A percentile compares a stretch with the other conserved stretches of the same genome.
phyloP scores from a whole-genome alignment of 2,113 vertebrate genomes.

The Prochilodus magdalenae region DNA sequence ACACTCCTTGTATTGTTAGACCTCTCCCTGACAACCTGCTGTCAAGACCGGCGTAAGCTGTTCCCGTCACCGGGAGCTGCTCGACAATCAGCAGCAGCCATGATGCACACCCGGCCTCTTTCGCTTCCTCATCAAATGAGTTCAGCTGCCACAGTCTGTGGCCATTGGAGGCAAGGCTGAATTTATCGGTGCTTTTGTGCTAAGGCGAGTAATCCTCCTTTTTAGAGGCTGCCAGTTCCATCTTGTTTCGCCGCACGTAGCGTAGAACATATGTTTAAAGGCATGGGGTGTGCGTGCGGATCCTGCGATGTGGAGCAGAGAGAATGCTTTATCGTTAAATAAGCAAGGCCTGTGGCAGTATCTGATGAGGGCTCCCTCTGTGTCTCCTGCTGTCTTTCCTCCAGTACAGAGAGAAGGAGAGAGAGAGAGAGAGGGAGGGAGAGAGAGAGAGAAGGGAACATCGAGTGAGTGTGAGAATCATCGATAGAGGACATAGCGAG shows the following conservation, averaged over 20 bases:
- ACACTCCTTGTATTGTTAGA: neutral
- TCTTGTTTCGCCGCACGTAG: constrained; percentile 6
- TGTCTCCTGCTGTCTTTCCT: constrained; percentile 33
- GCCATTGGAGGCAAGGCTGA: neutral
- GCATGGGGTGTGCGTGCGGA: neutral
- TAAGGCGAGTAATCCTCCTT: neutral
- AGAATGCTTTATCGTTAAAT: constrained; percentile 36
- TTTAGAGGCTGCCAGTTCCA: neutral
- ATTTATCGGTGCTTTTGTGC: neutral
- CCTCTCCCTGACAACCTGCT: neutral
- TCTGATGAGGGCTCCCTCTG: constrained; percentile 31
- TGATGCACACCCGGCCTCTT: neutral
- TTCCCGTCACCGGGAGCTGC: neutral
- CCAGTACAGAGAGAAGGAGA: constrained; percentile 14
- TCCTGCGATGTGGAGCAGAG: neutral
- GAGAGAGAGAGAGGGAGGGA: constrained; percentile 15
- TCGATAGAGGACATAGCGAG: constrained; percentile 17
- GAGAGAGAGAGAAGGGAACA: constrained; percentile 28
- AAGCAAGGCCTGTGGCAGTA: constrained; percentile 8
- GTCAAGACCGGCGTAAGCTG: neutral
- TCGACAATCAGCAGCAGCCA: constrained; percentile 22
- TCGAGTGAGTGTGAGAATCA: constrained; percentile 20
- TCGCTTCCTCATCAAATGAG: neutral
- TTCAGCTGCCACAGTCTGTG: neutral
- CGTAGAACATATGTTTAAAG: constrained; percentile 33